A percentile compares a stretch with the other conserved stretches of the same genome.
These are phyloP conservation scores for Calliscelio sp. DNA, from an alignment of 2,888 invertebrate species.

Conservation along the genomic window DNA sequence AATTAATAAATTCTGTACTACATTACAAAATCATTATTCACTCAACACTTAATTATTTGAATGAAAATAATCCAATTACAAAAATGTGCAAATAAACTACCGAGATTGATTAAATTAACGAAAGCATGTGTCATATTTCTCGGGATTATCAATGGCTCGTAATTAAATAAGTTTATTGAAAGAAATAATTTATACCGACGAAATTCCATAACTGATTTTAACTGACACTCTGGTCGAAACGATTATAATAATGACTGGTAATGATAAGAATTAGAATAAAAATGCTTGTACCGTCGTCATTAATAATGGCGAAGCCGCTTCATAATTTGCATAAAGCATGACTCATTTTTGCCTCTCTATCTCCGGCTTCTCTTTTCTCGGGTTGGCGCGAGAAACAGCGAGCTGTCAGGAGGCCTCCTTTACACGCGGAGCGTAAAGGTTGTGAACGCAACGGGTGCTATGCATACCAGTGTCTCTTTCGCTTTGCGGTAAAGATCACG, in stretches of 20 bases:
- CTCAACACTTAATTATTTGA: no score
- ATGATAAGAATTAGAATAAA: conserved; percentile 69
- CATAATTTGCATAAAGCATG: conserved; percentile 72
- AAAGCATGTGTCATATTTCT: conserved; percentile 31
- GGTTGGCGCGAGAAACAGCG: conserved; percentile 57
- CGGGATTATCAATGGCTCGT: background rate
- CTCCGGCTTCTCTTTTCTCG: conserved; percentile 64
- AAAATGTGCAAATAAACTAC: no score
- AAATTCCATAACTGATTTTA: conserved; percentile 49
- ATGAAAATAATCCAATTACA: no score
- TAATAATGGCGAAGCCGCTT: conserved; percentile 63
- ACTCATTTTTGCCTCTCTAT: conserved; percentile 63
- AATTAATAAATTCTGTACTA: no score
- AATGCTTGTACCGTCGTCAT: conserved; percentile 51
- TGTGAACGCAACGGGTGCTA: conserved; percentile 71
- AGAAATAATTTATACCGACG: conserved; percentile 48
- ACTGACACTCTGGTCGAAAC: conserved; percentile 42
- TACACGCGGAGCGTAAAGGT: conserved; percentile 72
- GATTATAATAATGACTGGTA: conserved; percentile 65
- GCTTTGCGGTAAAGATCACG: conserved; percentile 67
- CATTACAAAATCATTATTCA: no score
- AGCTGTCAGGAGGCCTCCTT: conserved; percentile 64
- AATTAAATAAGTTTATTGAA: conserved; percentile 40
- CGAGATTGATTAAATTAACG: no score
- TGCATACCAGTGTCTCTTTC: conserved; percentile 71